These are phyloP conservation scores for Antedon mediterranea DNA, from an alignment of 53 echinoderm and acorn worm species.

Conservation along the genomic window DNA sequence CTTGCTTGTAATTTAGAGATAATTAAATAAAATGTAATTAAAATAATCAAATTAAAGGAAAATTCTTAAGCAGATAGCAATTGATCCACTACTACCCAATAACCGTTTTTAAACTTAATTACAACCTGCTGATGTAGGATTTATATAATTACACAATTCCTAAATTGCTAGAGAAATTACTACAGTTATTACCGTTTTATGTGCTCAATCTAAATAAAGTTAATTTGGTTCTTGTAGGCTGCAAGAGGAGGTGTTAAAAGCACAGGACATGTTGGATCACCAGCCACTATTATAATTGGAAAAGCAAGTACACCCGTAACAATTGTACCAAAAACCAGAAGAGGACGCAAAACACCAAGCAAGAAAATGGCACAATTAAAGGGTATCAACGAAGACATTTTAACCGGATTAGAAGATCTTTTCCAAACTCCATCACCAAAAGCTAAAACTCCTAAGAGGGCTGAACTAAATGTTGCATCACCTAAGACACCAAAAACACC, in stretches of 20 bases:
- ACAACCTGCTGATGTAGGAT: too few species aligned
- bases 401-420: conserved; percentile 56
- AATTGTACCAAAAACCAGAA: conserved; percentile 27
- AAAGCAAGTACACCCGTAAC: conserved; percentile 55
- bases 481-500: conserved; percentile 44
- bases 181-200: too few species aligned
- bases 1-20: too few species aligned
- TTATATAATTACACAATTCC: too few species aligned
- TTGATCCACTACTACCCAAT: too few species aligned
- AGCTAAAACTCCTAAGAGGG: conserved; percentile 5
- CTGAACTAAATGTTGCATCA: not conserved
- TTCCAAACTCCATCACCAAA: conserved; percentile 69
- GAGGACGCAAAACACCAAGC: conserved; percentile 86
- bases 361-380: conserved; percentile 48
- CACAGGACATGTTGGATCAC: conserved; percentile 90
- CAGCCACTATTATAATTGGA: conserved; percentile 88
- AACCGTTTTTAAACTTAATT: too few species aligned
- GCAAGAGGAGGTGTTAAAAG: conserved; percentile 59
- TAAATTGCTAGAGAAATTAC: too few species aligned
- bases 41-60: too few species aligned
- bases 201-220: too few species aligned
- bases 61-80: too few species aligned
- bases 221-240: conserved; percentile 16
- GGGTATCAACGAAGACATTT: conserved; percentile 43
- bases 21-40: too few species aligned